Evolutionary conservation across 2,888 invertebrate species (phyloP).

Genomic region (Meteorus colon): DNA sequence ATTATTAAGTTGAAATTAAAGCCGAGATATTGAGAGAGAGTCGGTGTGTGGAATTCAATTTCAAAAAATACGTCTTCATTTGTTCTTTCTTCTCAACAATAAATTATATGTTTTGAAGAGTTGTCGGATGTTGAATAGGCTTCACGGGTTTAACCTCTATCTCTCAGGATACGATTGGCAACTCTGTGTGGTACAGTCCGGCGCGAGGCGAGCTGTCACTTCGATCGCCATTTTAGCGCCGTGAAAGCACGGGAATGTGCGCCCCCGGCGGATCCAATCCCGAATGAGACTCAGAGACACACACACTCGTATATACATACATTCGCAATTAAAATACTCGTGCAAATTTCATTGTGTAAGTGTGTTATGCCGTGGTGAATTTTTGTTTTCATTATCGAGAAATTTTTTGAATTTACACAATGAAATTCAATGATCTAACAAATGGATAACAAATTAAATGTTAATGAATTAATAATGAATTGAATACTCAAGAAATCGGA

Average conservation of each 20-base stretch:
- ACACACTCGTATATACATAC: constrained; percentile 5
- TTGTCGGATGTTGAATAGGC: not conserved
- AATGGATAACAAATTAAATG: too few species aligned
- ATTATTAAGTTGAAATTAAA: constrained; percentile 18
- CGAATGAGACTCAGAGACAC: constrained; percentile 54
- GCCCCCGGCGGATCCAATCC: constrained; percentile 63
- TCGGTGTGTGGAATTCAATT: not conserved
- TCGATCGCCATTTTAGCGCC: constrained; percentile 73
- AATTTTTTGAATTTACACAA: too few species aligned
- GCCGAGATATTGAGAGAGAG: constrained; percentile 32
- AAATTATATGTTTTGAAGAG: too few species aligned
- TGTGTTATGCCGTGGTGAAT: not conserved
- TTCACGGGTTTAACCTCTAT: not conserved
- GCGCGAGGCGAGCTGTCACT: constrained; percentile 67
- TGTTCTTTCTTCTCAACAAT: too few species aligned
- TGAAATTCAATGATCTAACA: too few species aligned
- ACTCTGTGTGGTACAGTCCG: constrained; percentile 28
- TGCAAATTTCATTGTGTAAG: not conserved
- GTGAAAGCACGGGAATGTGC: constrained; percentile 65
- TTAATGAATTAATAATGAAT: too few species aligned
- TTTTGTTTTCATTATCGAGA: too few species aligned
- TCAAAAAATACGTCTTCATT: too few species aligned
- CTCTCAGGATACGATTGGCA: not conserved
- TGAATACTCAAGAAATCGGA: too few species aligned
- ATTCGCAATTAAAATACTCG: constrained; percentile 37